These are phyloP conservation scores for Drosophila setifemur DNA, from an alignment of 1,140 invertebrate species.

Conservation along the genomic window DNA sequence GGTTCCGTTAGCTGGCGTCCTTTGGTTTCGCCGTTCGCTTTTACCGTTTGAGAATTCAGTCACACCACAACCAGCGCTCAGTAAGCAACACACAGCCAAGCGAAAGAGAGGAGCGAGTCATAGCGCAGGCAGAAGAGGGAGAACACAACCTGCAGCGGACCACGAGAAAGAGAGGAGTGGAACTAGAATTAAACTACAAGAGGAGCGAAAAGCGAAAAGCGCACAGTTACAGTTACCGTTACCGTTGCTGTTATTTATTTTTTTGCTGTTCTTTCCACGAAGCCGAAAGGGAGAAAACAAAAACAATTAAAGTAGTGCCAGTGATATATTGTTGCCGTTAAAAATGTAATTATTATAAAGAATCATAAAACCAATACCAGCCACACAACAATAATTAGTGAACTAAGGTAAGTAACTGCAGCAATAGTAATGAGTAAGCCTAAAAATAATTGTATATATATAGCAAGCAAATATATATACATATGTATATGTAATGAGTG, in stretches of 20 bases:
- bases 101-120: conserved; percentile 1
- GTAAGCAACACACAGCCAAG: conserved; percentile 38
- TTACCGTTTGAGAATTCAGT: conserved; percentile 32
- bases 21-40: conserved; percentile 15
- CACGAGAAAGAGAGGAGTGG: background rate
- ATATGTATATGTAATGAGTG: no score
- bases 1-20: conserved; percentile 12
- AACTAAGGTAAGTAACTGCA: conserved; percentile 11
- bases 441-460: no score
- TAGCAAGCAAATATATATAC: no score
- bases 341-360: background rate
- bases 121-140: conserved; percentile 6
- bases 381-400: conserved; percentile 22
- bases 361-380: background rate
- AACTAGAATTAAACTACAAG: no score
- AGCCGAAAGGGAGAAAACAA: no score
- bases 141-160: conserved; percentile 21
- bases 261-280: background rate
- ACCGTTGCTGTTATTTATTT: background rate
- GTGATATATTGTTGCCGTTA: background rate
- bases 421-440: background rate
- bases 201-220: background rate
- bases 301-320: background rate
- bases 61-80: conserved; percentile 63
- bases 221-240: background rate